Base-by-base conservation (phyloP, 2,888 invertebrate species). In the Scaptomyza polygonia region DNA sequence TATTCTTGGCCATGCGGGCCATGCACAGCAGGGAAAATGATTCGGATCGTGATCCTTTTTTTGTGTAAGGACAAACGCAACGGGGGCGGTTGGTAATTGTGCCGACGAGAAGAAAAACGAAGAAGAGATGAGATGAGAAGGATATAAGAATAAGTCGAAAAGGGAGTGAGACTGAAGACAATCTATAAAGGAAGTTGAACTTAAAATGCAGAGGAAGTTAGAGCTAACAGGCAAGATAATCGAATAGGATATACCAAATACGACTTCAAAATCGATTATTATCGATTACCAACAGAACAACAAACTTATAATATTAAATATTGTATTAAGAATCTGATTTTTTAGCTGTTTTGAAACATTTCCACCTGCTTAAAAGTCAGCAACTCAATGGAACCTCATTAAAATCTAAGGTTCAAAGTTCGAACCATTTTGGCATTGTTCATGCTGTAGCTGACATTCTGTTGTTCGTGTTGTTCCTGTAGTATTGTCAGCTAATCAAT, bases 31-130 rank as follows among this genome's bases (percentile, higher is more conserved):
- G 86, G 86, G 80, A 83, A 34, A 34, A 66, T 71, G 45, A 57
- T 59, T 16, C 27, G 16, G 80, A 55, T 62, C 5, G 18, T 49
- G 79, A 82, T 82, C 79, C 83, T 80, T 79, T 72, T 72, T 21
- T 79, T 62, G n/a, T 53, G 48, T 8, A 32, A 2, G 2, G 49
- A 47, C 29, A 66, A 63, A 29, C 88, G 34, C 81, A 58, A 80
- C 81, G 81, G 81, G 81, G 85, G 88, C 81, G 62, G 39, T 25
- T 43, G 47, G 51, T 79, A 81, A 81, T 86, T 79, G 86, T 61
- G 32, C 62, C 61, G 66, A 34, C 57, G 16, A 49, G 30, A 36
- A 47, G 9, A 39, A 40, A 9, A 39, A 8, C 8, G 16, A 36
- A 3, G 6, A 7, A 36, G 32, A 18, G n/a, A 48, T 5, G 5